Percentiles rank a stretch among this genome's conserved stretches.
phyloP scores from a whole-genome alignment of 2,113 vertebrate genomes.

The Thalassarche chlororhynchos region DNA sequence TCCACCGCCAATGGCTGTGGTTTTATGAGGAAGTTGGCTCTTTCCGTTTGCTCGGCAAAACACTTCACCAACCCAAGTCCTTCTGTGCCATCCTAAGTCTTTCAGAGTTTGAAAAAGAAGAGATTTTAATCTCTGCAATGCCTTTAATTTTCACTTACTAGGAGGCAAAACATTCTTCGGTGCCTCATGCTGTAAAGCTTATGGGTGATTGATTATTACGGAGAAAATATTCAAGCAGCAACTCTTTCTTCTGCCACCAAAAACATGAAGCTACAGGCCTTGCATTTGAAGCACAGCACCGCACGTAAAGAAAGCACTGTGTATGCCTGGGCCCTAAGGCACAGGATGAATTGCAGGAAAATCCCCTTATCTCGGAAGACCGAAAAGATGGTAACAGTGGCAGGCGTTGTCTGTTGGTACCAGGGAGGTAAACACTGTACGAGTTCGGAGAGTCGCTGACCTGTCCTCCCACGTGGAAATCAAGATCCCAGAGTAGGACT shows the following conservation, averaged over 20 bases:
- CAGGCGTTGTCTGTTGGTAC: fast-evolving
- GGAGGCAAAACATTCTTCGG: not conserved
- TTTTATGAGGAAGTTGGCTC: not conserved
- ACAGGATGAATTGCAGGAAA: not conserved
- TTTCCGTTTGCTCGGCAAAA: not conserved
- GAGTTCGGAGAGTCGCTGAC: fast-evolving
- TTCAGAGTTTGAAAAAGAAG: not conserved
- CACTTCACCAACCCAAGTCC: not conserved
- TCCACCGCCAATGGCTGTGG: not conserved
- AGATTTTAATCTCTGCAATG: not conserved
- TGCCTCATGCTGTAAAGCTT: not conserved
- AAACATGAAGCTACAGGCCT: not conserved
- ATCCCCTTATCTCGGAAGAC: fast-evolving
- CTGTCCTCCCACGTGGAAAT: not conserved
- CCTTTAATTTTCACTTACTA: not conserved
- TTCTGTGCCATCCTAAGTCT: not conserved
- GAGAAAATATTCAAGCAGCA: not conserved
- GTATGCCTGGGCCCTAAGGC: not conserved
- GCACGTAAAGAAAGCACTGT: fast-evolving
- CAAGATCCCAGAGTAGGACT: not conserved
- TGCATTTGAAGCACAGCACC: not conserved
- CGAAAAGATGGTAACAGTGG: not conserved
- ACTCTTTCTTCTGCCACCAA: not conserved
- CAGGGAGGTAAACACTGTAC: not conserved
- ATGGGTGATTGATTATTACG: not conserved